Evolutionary conservation across 2,888 invertebrate species (phyloP).

Genomic region (Petrolisthes cinctipes): DNA sequence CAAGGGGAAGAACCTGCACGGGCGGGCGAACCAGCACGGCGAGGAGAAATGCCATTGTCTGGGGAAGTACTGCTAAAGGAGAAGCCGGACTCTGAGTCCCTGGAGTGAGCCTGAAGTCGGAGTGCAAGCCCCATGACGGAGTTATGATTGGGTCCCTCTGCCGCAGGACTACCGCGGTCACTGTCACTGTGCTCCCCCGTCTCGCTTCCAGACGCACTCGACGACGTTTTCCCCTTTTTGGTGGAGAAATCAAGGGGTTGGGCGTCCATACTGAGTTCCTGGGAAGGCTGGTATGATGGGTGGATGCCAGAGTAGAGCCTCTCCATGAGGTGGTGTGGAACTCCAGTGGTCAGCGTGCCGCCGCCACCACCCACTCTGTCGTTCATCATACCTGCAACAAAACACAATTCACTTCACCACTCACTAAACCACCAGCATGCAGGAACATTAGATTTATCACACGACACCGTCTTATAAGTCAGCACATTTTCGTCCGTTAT

Average conservation of each 20-base stretch:
- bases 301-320: constrained; percentile 1
- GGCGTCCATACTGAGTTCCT: constrained; percentile 32
- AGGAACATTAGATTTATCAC: neutral
- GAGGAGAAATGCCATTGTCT: neutral
- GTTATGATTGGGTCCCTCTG: neutral
- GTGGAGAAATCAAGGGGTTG: constrained; percentile 56
- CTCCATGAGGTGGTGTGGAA: neutral
- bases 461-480: neutral
- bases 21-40: neutral
- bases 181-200: constrained; percentile 12
- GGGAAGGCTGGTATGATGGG: constrained; percentile 6
- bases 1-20: neutral
- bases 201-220: neutral
- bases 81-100: neutral
- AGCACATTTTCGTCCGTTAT: too few relatives aligned
- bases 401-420: neutral
- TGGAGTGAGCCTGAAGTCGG: neutral
- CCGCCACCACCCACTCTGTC: constrained; percentile 12
- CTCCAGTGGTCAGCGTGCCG: constrained; percentile 2
- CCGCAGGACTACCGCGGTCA: neutral
- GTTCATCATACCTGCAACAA: constrained; percentile 36
- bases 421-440: neutral
- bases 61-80: neutral
- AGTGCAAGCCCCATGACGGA: neutral
- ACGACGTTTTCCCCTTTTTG: constrained; percentile 24